Percentiles rank a stretch among this genome's conserved stretches.
Evolutionary conservation across 2,888 invertebrate genomes (phyloP).

Genomic region (Morinoia aosen): DNA sequence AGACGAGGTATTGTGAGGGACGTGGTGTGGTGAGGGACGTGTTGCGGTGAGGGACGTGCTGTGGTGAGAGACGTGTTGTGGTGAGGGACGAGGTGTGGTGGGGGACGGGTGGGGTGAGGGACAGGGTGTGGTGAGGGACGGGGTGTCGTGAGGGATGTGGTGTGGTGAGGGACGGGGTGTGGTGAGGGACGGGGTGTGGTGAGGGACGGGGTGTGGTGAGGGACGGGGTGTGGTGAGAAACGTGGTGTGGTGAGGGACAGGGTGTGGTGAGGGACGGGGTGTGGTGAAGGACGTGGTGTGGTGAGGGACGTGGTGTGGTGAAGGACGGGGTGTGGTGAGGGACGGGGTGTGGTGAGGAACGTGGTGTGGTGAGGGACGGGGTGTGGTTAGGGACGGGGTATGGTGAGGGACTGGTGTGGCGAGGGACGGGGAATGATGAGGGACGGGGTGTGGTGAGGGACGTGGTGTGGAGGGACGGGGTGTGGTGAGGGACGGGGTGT

Average conservation of each 20-base stretch:
- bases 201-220: not conserved
- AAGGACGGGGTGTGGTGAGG: not conserved
- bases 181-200: not conserved
- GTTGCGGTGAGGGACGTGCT: not conserved
- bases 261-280: not conserved
- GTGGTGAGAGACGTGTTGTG: not conserved
- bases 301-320: not conserved
- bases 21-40: not conserved
- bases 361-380: not conserved
- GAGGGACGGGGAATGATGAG: not conserved
- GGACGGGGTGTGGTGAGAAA: not conserved
- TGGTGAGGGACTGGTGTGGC: not conserved
- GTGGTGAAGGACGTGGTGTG: not conserved
- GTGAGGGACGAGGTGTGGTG: not conserved
- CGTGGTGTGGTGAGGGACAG: not conserved
- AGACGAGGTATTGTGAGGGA: not conserved
- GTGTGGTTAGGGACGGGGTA: not conserved
- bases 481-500: not conserved
- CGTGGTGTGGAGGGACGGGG: not conserved
- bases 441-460: not conserved
- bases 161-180: not conserved
- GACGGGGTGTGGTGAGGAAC: not conserved
- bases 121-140: not conserved
- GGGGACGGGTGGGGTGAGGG: too few relatives aligned
- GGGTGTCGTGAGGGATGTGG: not conserved